Evolutionary conservation across 37 sponge, comb jelly and placozoan genomes (phyloP).

Genomic region (Cliona cf. orientalis): DNA sequence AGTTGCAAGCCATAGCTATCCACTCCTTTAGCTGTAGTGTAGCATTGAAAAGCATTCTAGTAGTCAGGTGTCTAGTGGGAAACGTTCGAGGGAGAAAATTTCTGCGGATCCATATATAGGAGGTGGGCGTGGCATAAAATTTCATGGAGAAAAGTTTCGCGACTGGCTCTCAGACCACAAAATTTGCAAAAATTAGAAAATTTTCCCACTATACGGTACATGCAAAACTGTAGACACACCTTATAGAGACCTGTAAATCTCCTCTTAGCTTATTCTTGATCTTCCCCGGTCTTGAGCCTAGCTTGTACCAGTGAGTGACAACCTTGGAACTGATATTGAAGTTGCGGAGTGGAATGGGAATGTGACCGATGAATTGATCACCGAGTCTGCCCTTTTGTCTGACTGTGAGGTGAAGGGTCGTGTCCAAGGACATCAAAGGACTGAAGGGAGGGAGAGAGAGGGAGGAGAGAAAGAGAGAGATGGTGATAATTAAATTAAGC

Average conservation of each 20-base stretch:
- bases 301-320: conserved; percentile 56
- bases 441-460: conserved; percentile 16
- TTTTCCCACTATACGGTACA: too few species aligned
- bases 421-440: conserved; percentile 69
- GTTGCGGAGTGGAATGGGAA: conserved; percentile 24
- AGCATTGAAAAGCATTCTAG: too few species aligned
- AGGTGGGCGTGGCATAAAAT: too few species aligned
- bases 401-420: conserved; percentile 43
- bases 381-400: conserved; percentile 34
- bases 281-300: conserved; percentile 56
- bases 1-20: too few species aligned
- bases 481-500: background rate
- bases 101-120: too few species aligned
- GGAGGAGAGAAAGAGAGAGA: conserved; percentile 13
- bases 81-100: too few species aligned
- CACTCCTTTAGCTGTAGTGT: too few species aligned
- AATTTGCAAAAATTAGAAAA: too few species aligned
- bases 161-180: too few species aligned
- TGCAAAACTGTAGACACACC: too few species aligned
- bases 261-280: conserved; percentile 51
- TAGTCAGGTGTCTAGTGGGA: too few species aligned
- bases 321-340: conserved; percentile 28
- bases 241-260: conserved; percentile 44
- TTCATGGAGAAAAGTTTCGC: too few species aligned
- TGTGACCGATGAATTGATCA: conserved; percentile 35